phyloP scores from a whole-genome alignment of 1,140 invertebrate genomes.

The Saccostrea echinata region DNA sequence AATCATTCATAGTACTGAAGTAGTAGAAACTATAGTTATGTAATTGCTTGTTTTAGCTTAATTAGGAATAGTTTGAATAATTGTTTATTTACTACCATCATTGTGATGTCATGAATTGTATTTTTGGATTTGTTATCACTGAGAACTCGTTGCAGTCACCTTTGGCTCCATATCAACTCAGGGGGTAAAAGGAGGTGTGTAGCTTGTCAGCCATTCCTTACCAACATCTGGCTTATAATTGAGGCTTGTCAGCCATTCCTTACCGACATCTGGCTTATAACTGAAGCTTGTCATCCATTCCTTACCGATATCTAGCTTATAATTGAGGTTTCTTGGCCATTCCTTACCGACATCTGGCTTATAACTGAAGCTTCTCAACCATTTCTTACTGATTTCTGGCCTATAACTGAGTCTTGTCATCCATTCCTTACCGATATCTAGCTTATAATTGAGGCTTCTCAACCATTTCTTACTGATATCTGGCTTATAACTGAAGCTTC shows the following conservation, averaged over 20 bases:
- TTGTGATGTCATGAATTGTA: no score
- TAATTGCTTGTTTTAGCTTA: no score
- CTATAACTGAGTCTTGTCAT: no score
- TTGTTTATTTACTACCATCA: background rate
- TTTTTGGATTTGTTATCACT: background rate
- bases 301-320: no score
- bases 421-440: no score
- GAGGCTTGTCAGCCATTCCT: background rate
- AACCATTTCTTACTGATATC: no score
- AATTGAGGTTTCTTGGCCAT: background rate
- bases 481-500: no score
- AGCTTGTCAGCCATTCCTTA: background rate
- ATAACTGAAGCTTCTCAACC: no score
- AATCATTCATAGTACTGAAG: background rate
- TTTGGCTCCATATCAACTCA: slow-evolving; percentile 40
- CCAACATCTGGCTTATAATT: background rate
- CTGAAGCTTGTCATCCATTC: background rate
- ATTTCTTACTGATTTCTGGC: no score
- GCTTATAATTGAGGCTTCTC: no score
- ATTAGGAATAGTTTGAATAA: background rate
- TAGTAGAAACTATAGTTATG: background rate
- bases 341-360: no score
- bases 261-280: background rate
- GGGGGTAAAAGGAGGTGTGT: slow-evolving; percentile 46
- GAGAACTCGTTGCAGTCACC: slow-evolving; percentile 37